A percentile compares a stretch with the other conserved stretches of the same genome.
Evolutionary conservation across 1,140 invertebrate species (phyloP).

Genomic region (Pogonognathellus flavescens): DNA sequence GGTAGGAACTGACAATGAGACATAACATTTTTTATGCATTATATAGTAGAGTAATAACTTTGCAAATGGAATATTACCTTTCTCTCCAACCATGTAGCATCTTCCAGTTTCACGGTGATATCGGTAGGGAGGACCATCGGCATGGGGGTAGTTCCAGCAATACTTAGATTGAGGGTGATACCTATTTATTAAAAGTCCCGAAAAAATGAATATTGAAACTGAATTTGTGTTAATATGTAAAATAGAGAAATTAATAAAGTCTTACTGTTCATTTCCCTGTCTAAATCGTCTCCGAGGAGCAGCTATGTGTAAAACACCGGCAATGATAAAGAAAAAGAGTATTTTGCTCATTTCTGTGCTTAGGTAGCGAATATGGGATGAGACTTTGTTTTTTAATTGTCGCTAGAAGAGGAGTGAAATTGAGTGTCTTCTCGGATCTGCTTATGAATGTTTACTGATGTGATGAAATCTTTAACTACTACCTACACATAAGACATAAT

Average conservation of each 20-base stretch:
- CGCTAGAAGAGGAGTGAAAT: too few relatives aligned
- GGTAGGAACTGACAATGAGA: too few relatives aligned
- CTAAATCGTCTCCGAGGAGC: not conserved
- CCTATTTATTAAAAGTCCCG: too few relatives aligned
- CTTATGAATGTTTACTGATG: too few relatives aligned
- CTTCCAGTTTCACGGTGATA: slow-evolving; percentile 51
- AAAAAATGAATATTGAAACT: too few relatives aligned
- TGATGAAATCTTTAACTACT: too few relatives aligned
- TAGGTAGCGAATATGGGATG: not conserved
- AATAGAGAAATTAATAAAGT: not conserved
- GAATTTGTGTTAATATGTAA: not conserved
- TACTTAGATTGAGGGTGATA: not conserved
- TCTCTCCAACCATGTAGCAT: slow-evolving; percentile 55
- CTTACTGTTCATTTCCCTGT: slow-evolving; percentile 19
- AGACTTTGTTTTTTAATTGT: too few relatives aligned
- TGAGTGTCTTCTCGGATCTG: too few relatives aligned
- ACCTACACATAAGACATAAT: too few relatives aligned
- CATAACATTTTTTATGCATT: too few relatives aligned
- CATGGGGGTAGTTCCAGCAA: not conserved
- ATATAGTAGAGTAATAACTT: too few relatives aligned
- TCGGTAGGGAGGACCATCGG: slow-evolving; percentile 24
- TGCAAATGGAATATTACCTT: too few relatives aligned
- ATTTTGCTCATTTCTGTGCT: not conserved
- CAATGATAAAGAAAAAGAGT: not conserved
- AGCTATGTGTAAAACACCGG: not conserved